phyloP scores from a whole-genome alignment of 1,140 invertebrate species.

The Apis cerana region DNA sequence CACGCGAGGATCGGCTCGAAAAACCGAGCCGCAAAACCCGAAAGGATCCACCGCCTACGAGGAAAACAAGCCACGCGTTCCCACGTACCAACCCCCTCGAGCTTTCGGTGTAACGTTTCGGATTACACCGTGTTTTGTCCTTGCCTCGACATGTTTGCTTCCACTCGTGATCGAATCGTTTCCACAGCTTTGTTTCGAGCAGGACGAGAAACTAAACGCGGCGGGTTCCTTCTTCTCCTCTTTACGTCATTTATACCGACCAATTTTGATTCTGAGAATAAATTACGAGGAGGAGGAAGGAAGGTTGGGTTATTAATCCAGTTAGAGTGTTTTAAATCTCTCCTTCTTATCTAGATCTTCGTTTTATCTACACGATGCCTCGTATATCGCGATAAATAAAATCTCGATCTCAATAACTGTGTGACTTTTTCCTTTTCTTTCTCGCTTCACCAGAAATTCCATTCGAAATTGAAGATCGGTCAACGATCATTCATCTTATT shows the following conservation, averaged over 20 bases:
- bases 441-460: too few relatives aligned
- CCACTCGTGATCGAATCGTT: constrained; percentile 7
- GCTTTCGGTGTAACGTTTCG: constrained; percentile 49
- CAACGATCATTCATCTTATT: too few relatives aligned
- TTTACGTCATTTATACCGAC: too few relatives aligned
- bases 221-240: too few relatives aligned
- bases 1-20: constrained; percentile 26
- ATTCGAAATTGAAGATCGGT: background rate
- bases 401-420: background rate
- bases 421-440: background rate
- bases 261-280: too few relatives aligned
- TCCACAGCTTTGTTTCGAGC: background rate
- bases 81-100: constrained; percentile 68
- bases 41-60: constrained; percentile 64
- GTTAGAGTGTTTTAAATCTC: background rate
- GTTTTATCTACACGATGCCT: background rate
- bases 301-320: background rate
- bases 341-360: background rate
- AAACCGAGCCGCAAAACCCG: constrained; percentile 54
- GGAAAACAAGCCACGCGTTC: constrained; percentile 74
- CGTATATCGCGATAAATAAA: background rate
- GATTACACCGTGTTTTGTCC: constrained; percentile 51
- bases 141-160: background rate
- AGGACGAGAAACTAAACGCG: too few relatives aligned
- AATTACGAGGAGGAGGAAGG: too few relatives aligned